Evolutionary conservation across 2,888 invertebrate species (phyloP), one percentile per base, ranked within the genome.

Genomic region (Argyresthia goedartella): DNA sequence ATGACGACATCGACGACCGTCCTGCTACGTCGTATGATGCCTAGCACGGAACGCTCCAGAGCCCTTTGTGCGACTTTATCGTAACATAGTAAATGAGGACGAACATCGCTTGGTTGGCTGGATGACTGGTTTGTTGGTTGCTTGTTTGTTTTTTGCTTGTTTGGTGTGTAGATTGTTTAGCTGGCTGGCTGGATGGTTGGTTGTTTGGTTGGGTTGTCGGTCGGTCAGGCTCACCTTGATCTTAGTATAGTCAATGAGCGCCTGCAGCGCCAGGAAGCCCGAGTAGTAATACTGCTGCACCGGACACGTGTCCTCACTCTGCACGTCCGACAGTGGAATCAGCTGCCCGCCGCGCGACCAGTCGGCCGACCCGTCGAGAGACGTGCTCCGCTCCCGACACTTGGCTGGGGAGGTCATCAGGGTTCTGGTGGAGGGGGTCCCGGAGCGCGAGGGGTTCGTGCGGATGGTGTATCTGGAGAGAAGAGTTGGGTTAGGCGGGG

Each of bases 251-350:
- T 93, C 93, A 49, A 93, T 88, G 14, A 93, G 75, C 15, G 91
- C 88, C 72, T 93, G 93, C 59, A 94, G 71, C 3, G 92, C 91
- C 56, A 93, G 71, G 67, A 93, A 93, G n/a, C 93, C 93, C 0
- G 92, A 92, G 67, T 90, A 91, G 68, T 91, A 91, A 66, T 94
- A 94, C 75, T 92, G 91, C 61, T 93, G 90, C 4, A 91, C 92
- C 0, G 93, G 93, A 66, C 94, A 94, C 8, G 89, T 89, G 56
- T 90, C 90, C n/a, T 91, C 91, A 0, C 88, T 85, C 63, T 92
- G 91, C 67, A 92, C 89, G 49, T 91, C 91, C 0, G 85, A 79
- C 0, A 86, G 62, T 0, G 82, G 81, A 13, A 85, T 79, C 14
- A 84, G 69, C 57, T 82, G 81, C 0, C 85, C 84, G 0, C 81